Evolutionary conservation across 2,797 vertebrate species (phyloP), one percentile per base, ranked within the genome.

Genomic region (Morelia viridis): DNA sequence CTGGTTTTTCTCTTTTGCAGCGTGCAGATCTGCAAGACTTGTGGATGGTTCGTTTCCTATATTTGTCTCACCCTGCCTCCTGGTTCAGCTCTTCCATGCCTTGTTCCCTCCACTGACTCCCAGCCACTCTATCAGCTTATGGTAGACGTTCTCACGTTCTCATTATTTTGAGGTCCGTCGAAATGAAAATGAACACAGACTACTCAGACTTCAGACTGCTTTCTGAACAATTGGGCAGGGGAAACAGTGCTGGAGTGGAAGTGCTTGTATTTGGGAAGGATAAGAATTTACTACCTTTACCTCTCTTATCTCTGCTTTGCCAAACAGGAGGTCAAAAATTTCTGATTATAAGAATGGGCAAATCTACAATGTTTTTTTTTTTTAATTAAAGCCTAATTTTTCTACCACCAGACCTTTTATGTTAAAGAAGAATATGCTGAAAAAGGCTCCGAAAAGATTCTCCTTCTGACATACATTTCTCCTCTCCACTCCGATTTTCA

Each of bases 391-490:
- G 13, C 46, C 41, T 61, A 61, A 28, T 76, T 64, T 90, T 92
- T 83, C 68, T 35, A 90, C 85, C 85, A 58, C 84, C 80, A 64
- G 57, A 76, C 13, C 28, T 64, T 92, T 87, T 90, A 90, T 46
- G 50, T 87, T 90, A 88, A 90, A 92, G 46, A 89, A 64, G 58
- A 92, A 87, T 85, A 92, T 90, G 87, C 65, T 71, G 62, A 92
- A 58, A 85, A 83, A 87, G 24, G 65, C 65, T 87, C 65, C 92
- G 87, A 19, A 92, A 92, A 92, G 87, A 64, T 87, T 92, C 90
- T 90, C 68, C 85, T 90, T 90, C 84, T 90, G 68, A 92, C 85
- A 90, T 64, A 35, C 31, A 60, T 87, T 90, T 68, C 50, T 87
- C 58, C 68, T 26, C 62, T 92, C 22, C 31, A 87, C 11, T 26